Evolutionary conservation across 2,113 vertebrate species (phyloP), one percentile per base, ranked within the genome.

Genomic region (Misgurnus anguillicaudatus): DNA sequence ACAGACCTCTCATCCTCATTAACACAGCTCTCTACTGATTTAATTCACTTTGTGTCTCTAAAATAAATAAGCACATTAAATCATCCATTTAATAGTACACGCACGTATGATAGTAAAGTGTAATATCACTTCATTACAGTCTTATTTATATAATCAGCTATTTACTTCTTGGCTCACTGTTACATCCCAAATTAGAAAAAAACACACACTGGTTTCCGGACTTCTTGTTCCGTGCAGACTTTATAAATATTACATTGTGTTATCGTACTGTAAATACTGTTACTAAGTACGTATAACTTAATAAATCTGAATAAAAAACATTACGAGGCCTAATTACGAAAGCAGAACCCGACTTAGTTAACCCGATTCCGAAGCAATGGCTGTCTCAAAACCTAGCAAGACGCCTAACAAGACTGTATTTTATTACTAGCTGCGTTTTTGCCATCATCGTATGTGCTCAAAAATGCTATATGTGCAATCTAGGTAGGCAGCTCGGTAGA

Each of bases 1-100:
- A 68, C 64, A 74, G 36, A 45, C 21, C 58, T 68, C 51, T 24
- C 57, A n/a, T 48, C 75, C 39, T 48, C 70, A 36, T 83, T 62
- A 80, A 42, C 62, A 48, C 61, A 0, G 21, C 9, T 3, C 19
- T 73, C 73, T 58, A n/a, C n/a, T n/a, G 53, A 57, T n/a, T 7
- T 19, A n/a, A 17, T 9, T 3, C 53, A 57, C 53, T n/a, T 57
- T n/a, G 53, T 7, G 17, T 5, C 17, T 7, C n/a, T 19, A 2
- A 57, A 19, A 57, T 4, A 42, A 42, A 42, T 42, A 4, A 42
- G 41, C 5, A 42, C 9, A 42, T 7, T 42, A 7, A 42, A 42
- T n/a, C n/a, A n/a, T n/a, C n/a, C n/a, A n/a, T n/a, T n/a, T n/a
- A n/a, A n/a, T n/a, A n/a, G n/a, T 42, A 42, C 5, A 42, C 4